Base-by-base conservation (phyloP, 1,140 invertebrate genomes). In the Temnothorax longispinosus region DNA sequence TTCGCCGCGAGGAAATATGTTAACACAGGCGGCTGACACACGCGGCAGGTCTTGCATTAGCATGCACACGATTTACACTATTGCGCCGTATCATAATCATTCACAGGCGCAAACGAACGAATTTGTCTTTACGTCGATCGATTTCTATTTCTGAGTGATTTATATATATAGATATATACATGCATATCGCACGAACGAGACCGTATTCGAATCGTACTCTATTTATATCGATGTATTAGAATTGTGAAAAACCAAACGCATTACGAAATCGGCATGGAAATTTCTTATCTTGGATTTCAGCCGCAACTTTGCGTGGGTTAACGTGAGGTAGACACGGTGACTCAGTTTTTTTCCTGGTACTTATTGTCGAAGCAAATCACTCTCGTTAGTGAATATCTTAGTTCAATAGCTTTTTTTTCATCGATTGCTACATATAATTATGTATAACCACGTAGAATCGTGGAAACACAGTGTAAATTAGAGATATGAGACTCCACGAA, bases 111-210 rank as follows among this genome's bases (percentile, higher is more conserved):
- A 76, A 90, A 85, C 87, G 84, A 74, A 74, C 69, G 84, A 90
- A 91, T 91, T 91, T 90, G 87, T 90, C 87, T 90, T 81, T 87
- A 64, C 89, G 84, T 89, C 89, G 64, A 58, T 60, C 58, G 82
- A 89, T 89, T 87, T 91, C 89, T 75, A 89, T 85, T 91, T 58
- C 71, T 44, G 89, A 90, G 13, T 50, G 90, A 91, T 86, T 81
- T 85, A 77, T 50, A 13, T 5, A 10, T 3, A 35, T 4, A 47
- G 13, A n/a, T 32, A 41, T 54, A 27, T 52, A 18, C 3, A 47
- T 18, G 11, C 27, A 6, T 38, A 32, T 15, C 7, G 18, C 10
- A 38, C 27, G 10, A 35, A 4, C 27, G 38, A n/a, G 64, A 67
- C 10, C 38, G n/a, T 13, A 50, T 65, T 71, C n/a, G 41, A 41